phyloP scores from a whole-genome alignment of 2,888 invertebrate genomes.

The Coremacera marginata region DNA sequence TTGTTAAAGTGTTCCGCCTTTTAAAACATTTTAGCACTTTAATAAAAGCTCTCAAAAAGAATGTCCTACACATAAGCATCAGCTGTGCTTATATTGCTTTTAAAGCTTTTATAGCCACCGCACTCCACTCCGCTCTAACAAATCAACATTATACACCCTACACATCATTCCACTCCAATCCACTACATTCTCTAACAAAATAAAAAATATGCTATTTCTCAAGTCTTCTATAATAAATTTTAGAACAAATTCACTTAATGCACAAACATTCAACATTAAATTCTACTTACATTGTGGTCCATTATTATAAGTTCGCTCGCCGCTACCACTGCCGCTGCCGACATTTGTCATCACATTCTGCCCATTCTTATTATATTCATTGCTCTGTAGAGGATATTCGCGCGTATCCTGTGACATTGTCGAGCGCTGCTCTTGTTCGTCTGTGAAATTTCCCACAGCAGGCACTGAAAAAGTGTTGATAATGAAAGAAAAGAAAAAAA shows the following conservation, averaged over 20 bases:
- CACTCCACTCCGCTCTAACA: too few species aligned
- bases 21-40: too few species aligned
- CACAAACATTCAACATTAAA: slow-evolving; percentile 26
- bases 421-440: slow-evolving; percentile 70
- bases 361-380: slow-evolving; percentile 72
- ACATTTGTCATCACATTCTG: slow-evolving; percentile 57
- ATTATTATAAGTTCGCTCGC: slow-evolving; percentile 59
- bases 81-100: too few species aligned
- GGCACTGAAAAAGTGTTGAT: slow-evolving; percentile 67
- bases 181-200: too few species aligned
- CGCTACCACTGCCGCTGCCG: slow-evolving; percentile 49
- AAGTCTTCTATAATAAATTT: too few species aligned
- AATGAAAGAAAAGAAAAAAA: slow-evolving; percentile 24
- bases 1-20: too few species aligned
- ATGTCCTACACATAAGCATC: too few species aligned
- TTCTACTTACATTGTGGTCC: slow-evolving; percentile 61
- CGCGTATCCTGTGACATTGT: slow-evolving; percentile 70
- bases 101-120: too few species aligned
- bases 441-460: slow-evolving; percentile 75
- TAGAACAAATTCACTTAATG: slow-evolving; percentile 14
- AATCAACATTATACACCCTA: too few species aligned
- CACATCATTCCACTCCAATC: too few species aligned
- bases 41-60: too few species aligned
- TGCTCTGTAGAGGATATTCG: slow-evolving; percentile 77
- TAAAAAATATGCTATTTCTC: too few species aligned